Base-by-base conservation (phyloP, 2,113 vertebrate species). In the Oreochromis tanganicae region DNA sequence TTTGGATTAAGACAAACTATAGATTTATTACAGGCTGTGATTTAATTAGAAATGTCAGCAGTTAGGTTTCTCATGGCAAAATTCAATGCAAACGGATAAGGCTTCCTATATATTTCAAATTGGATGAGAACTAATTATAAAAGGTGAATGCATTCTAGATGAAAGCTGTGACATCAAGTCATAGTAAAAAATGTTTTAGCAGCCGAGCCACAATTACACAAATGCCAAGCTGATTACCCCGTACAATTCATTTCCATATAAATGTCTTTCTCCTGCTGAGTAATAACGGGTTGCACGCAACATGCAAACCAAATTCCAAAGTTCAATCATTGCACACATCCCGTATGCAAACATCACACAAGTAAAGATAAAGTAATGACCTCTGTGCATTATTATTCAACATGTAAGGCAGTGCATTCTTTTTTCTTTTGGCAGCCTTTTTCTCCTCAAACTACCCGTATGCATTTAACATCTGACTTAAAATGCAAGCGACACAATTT, bases 211-310 rank as follows among this genome's bases (percentile, higher is more conserved):
- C 82, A 80, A 34, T 92, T 81, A 82, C 75, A 81, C 82, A 83
- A 87, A 87, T 71, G 17, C 54, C 85, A 56, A 14, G 6, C 46
- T 92, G 54, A 89, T 83, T 75, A 81, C 56, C 4, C n/a, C 41
- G 83, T 52, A 66, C 21, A 61, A 88, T 73, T 82, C 61, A 83
- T 92, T 92, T 87, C 84, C 89, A 89, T 87, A 88, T 87, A 85
- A 89, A 89, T 83, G 79, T 82, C 34, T 85, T 55, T 88, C 59
- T 48, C 52, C 78, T 56, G 57, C 78, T 84, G 75, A 84, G 83
- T 78, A 43, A 54, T 85, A 27, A 68, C 10, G 5, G 19, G 21
- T 46, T 59, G 63, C 36, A 55, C 3, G 9, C 36, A 73, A 81
- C 46, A 75, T 11, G 24, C 57, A 78, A 57, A 82, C 32, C 38